Evolutionary conservation across 1,140 invertebrate genomes (phyloP).

Genomic region (Bathynomus jamesi): DNA sequence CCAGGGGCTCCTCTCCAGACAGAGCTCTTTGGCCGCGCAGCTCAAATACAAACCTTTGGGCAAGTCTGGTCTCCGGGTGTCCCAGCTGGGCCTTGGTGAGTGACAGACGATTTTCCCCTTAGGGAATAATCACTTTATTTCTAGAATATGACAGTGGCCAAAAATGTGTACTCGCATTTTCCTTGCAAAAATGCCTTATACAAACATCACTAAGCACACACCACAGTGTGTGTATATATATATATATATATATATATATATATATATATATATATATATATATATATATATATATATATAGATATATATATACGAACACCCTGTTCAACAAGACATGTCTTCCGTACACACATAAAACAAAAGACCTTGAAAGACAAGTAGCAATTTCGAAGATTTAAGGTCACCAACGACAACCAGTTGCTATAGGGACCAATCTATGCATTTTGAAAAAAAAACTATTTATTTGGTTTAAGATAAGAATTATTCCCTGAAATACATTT

Average conservation of each 20-base stretch:
- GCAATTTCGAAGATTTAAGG: no score
- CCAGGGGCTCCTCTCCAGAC: conserved; percentile 18
- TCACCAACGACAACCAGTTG: no score
- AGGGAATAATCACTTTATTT: no score
- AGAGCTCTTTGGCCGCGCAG: conserved; percentile 8
- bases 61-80: conserved; percentile 30
- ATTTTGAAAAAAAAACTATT: no score
- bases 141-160: no score
- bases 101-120: no score
- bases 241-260: no score
- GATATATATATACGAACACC: neutral
- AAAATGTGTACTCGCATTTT: neutral
- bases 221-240: neutral
- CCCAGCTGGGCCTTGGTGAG: conserved; percentile 32
- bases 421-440: no score
- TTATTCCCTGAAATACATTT: no score
- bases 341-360: neutral
- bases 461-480: no score
- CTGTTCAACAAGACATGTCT: neutral
- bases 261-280: no score
- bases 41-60: conserved; percentile 35
- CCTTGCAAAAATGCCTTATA: neutral
- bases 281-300: conserved; percentile 3
- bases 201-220: neutral
- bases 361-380: no score